Conservation (phyloP, 2,888 invertebrate species). For the Drosophila formosana region DNA sequence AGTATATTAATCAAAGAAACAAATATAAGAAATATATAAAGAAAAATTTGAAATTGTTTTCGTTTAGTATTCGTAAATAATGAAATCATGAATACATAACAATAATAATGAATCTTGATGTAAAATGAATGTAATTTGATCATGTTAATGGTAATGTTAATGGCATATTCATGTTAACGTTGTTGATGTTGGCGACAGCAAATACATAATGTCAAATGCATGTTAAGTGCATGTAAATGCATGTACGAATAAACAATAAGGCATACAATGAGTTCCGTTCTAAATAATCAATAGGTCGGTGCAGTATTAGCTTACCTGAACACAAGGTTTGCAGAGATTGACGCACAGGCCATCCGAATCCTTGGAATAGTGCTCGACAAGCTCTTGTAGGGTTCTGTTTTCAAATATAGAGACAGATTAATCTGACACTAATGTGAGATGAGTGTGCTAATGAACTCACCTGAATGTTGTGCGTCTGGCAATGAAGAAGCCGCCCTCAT, state of each 20-base stretch:
- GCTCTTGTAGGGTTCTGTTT: conserved; percentile 94
- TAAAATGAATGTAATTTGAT: conserved; percentile 35
- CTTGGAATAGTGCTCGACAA: conserved; percentile 98
- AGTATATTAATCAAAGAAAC: conserved; percentile 52
- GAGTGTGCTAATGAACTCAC: conserved; percentile 59
- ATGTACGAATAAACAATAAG: conserved; percentile 59
- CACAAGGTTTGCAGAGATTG: conserved; percentile 96
- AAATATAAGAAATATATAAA: conserved; percentile 49
- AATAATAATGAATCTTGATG: conserved; percentile 38
- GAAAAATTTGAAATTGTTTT: conserved; percentile 43
- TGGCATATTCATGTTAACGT: conserved; percentile 16
- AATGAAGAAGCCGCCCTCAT: conserved; percentile 99
- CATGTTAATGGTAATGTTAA: conserved; percentile 31
- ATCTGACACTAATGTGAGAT: not conserved
- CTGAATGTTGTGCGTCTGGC: conserved; percentile 98
- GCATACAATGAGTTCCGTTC: conserved; percentile 46
- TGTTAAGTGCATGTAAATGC: conserved; percentile 46
- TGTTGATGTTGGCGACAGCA: conserved; percentile 43
- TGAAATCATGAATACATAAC: conserved; percentile 30
- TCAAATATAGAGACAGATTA: not conserved
- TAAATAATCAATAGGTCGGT: not conserved
- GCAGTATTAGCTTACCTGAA: conserved; percentile 89
- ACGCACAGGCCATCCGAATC: conserved; percentile 99
- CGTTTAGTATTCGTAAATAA: conserved; percentile 32
- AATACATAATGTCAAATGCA: conserved; percentile 45